These are phyloP conservation scores for Pectinophora gossypiella DNA, from an alignment of 1,140 invertebrate species.

Conservation along the genomic window DNA sequence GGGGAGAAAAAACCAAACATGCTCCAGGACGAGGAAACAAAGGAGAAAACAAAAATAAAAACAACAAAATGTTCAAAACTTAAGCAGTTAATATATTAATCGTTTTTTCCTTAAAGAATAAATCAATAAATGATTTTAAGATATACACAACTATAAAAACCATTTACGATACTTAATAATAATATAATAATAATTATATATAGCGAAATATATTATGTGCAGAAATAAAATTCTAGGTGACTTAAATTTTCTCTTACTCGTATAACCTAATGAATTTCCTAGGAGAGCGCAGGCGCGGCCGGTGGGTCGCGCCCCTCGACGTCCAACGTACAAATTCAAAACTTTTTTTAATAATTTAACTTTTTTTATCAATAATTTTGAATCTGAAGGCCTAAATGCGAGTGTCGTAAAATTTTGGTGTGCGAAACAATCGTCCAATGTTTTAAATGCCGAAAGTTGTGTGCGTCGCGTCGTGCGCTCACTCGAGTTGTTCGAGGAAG, in stretches of 20 bases:
- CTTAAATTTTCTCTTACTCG: constrained; percentile 76
- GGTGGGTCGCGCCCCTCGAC: constrained; percentile 40
- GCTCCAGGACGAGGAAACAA: constrained; percentile 42
- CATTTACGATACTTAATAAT: constrained; percentile 72
- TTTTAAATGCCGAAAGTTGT: constrained; percentile 50
- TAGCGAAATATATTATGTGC: constrained; percentile 81
- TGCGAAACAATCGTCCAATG: constrained; percentile 69
- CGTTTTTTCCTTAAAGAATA: constrained; percentile 72
- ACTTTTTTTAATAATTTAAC: constrained; percentile 67
- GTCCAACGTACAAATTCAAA: constrained; percentile 68
- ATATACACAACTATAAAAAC: constrained; percentile 76
- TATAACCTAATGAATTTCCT: constrained; percentile 73
- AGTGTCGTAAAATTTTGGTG: constrained; percentile 77
- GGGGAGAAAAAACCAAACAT: constrained; percentile 35
- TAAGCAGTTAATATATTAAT: constrained; percentile 76
- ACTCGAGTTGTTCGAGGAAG: constrained; percentile 99
- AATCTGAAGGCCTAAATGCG: constrained; percentile 78
- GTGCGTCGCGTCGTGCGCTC: constrained; percentile 68
- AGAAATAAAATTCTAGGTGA: constrained; percentile 79
- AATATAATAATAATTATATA: constrained; percentile 75
- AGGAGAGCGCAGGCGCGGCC: constrained; percentile 52
- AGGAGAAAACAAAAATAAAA: constrained; percentile 58
- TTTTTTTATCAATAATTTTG: constrained; percentile 76
- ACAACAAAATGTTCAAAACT: constrained; percentile 70
- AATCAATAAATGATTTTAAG: constrained; percentile 75